Percentiles rank a stretch among this genome's conserved stretches.
Evolutionary conservation across 2,888 invertebrate genomes (phyloP).

Genomic region (Cosmopolites sordidus): DNA sequence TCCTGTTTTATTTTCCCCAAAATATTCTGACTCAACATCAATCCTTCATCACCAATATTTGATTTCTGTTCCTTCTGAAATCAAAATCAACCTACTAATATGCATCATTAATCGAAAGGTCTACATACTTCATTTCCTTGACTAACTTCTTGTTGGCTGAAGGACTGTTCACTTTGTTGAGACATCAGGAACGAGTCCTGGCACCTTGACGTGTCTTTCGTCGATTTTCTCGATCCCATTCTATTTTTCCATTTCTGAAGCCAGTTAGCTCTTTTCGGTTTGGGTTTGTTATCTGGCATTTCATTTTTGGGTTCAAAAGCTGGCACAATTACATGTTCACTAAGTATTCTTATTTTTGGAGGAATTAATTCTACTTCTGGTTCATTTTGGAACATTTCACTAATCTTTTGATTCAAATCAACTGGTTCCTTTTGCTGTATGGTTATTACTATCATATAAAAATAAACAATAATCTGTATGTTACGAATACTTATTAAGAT

Average conservation of each 20-base stretch:
- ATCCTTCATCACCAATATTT: too few species aligned
- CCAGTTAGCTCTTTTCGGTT: neutral
- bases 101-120: too few species aligned
- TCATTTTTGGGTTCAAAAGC: neutral
- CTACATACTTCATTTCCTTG: too few species aligned
- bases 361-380: neutral
- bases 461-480: too few species aligned
- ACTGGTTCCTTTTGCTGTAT: too few species aligned
- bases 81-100: too few species aligned
- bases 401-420: conserved; percentile 3
- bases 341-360: conserved; percentile 5
- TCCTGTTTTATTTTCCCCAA: too few species aligned
- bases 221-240: neutral
- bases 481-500: too few species aligned
- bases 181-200: neutral
- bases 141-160: neutral
- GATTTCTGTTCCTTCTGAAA: too few species aligned
- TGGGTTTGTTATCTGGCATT: neutral
- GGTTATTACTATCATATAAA: too few species aligned
- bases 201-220: neutral
- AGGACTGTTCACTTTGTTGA: neutral
- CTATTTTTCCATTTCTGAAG: conserved; percentile 4
- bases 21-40: too few species aligned
- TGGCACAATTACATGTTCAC: conserved; percentile 1
- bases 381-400: conserved; percentile 4